Percentiles rank a stretch among this genome's conserved stretches.
Conservation (phyloP, 1,140 invertebrate genomes). For the Piezodorus guildinii region DNA sequence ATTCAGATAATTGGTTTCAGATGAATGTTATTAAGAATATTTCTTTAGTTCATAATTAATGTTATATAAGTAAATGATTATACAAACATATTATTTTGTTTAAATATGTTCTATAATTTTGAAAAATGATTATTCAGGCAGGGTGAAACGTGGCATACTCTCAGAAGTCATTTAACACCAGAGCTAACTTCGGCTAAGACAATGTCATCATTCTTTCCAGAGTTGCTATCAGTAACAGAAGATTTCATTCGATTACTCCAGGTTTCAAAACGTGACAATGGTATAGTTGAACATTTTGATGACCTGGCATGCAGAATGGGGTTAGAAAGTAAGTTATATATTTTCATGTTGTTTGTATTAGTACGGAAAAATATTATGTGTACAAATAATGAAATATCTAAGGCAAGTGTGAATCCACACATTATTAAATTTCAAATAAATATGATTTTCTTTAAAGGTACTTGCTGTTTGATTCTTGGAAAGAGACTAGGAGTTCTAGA, state of each 20-base stretch:
- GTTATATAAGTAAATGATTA: no score
- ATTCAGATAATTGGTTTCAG: no score
- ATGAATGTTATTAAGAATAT: no score
- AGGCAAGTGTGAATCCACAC: no score
- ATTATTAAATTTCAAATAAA: no score
- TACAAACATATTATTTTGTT: no score
- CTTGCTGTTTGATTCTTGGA: slow-evolving; percentile 63
- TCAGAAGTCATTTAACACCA: slow-evolving; percentile 59
- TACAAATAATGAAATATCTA: no score
- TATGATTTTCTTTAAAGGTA: slow-evolving; percentile 37
- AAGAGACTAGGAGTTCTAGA: slow-evolving; percentile 67
- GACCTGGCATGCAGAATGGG: slow-evolving; percentile 62
- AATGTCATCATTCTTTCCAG: slow-evolving; percentile 61
- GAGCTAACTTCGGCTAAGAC: slow-evolving; percentile 65
- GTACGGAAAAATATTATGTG: no score
- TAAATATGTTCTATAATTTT: no score
- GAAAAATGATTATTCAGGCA: slow-evolving; percentile 42
- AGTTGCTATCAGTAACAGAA: slow-evolving; percentile 61
- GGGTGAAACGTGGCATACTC: slow-evolving; percentile 64
- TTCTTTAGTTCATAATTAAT: no score
- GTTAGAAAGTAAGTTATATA: slow-evolving; percentile 54
- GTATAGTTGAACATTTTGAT: slow-evolving; percentile 49
- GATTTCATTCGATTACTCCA: slow-evolving; percentile 61
- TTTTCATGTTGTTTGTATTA: no score
- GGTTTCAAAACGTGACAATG: slow-evolving; percentile 37